Conservation (phyloP, 2,113 vertebrate genomes). For the Gymnorhina tibicen region DNA sequence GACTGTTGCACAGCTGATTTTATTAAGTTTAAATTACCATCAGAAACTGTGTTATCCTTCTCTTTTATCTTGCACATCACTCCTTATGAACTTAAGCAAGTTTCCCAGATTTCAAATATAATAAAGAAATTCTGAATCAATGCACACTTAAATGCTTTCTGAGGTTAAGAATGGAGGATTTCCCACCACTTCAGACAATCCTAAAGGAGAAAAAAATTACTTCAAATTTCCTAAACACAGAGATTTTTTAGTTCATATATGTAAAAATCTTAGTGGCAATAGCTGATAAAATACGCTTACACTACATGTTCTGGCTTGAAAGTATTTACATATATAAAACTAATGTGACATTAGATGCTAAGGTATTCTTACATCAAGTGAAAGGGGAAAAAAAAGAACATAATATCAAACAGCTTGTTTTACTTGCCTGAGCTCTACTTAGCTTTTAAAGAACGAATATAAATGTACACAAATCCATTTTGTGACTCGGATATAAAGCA, state of each 20-base stretch:
- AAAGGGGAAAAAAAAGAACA: not conserved
- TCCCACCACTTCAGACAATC: not conserved
- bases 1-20: not conserved
- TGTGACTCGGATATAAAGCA: not conserved
- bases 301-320: not conserved
- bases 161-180: not conserved
- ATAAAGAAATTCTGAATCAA: not conserved
- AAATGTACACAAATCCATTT: constrained; percentile 17
- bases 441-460: not conserved
- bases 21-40: not conserved
- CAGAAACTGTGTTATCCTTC: not conserved
- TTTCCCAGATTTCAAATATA: not conserved
- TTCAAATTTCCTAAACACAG: not conserved
- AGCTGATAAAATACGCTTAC: constrained; percentile 30
- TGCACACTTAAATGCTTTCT: not conserved
- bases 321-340: constrained; percentile 37
- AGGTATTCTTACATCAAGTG: not conserved
- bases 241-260: not conserved
- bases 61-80: not conserved
- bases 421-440: not conserved
- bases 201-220: not conserved
- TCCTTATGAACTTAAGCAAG: not conserved
- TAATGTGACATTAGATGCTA: constrained; percentile 9
- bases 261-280: not conserved
- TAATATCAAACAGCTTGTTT: constrained; percentile 31